Percentiles rank a stretch among this genome's conserved stretches.
Evolutionary conservation across 1,140 invertebrate genomes (phyloP).

Genomic region (Drosophila quadrilineata): DNA sequence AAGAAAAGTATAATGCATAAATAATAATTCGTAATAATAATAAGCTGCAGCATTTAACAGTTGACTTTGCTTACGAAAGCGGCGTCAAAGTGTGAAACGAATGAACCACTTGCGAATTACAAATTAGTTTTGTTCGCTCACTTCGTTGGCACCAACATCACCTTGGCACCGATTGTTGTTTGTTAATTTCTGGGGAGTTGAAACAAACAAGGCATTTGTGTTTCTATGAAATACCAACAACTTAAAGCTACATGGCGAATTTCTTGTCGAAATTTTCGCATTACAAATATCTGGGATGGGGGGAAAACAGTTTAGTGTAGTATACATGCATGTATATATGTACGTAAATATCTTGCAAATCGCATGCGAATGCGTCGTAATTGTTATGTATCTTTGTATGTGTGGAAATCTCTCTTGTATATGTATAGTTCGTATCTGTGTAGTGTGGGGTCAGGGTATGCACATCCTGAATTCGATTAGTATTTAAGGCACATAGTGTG

Average conservation of each 20-base stretch:
- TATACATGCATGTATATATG: conserved; percentile 33
- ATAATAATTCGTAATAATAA: too few relatives aligned
- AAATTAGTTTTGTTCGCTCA: conserved; percentile 35
- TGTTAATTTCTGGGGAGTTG: conserved; percentile 17
- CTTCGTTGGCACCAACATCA: conserved; percentile 38
- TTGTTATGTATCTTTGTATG: too few relatives aligned
- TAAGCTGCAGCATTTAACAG: conserved; percentile 67
- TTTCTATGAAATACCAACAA: conserved; percentile 63
- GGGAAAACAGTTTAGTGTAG: conserved; percentile 30
- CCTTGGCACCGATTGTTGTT: conserved; percentile 68
- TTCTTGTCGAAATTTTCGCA: conserved; percentile 50
- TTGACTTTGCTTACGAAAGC: conserved; percentile 29
- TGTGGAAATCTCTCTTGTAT: too few relatives aligned
- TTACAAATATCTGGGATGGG: conserved; percentile 22
- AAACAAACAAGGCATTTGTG: conserved; percentile 45
- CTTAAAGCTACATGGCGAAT: conserved; percentile 62
- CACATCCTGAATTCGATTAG: conserved; percentile 69
- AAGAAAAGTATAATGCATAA: conserved; percentile 42
- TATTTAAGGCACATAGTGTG: conserved; percentile 68
- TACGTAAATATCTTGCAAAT: conserved; percentile 37
- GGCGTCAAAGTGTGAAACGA: conserved; percentile 56
- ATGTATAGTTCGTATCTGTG: conserved; percentile 4
- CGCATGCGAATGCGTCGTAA: conserved; percentile 64
- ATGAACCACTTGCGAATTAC: conserved; percentile 13
- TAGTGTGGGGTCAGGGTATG: conserved; percentile 43